Evolutionary conservation across 2,113 vertebrate genomes (phyloP).

Genomic region (Trogon surrucura): DNA sequence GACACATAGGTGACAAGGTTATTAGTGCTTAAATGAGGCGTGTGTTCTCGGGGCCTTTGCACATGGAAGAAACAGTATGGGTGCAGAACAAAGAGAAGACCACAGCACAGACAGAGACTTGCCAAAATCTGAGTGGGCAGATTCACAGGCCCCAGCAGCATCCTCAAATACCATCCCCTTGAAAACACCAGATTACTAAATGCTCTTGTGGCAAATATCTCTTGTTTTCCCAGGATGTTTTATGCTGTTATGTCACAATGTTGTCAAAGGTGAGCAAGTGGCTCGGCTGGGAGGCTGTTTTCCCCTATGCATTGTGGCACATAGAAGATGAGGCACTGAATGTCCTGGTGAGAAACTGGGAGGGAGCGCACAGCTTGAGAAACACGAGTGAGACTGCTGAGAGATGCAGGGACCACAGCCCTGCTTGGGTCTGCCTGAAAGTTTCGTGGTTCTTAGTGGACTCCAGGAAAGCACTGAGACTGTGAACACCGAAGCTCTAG

Average conservation of each 20-base stretch:
- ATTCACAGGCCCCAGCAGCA: background rate
- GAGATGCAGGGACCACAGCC: rapidly evolving
- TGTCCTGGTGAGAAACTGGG: background rate
- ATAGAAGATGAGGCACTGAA: background rate
- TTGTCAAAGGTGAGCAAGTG: background rate
- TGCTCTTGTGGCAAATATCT: background rate
- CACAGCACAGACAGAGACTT: background rate
- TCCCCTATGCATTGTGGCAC: rapidly evolving
- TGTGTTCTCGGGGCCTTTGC: background rate
- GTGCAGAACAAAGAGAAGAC: background rate
- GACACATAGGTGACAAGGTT: background rate
- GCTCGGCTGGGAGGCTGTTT: background rate
- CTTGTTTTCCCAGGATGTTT: background rate
- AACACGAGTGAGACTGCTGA: background rate
- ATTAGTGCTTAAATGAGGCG: background rate
- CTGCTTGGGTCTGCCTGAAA: background rate
- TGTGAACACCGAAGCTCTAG: background rate
- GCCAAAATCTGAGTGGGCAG: background rate
- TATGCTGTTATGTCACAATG: rapidly evolving
- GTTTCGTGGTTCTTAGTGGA: too few relatives aligned
- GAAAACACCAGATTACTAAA: background rate
- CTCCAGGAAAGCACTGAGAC: background rate
- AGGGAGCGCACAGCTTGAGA: rapidly evolving
- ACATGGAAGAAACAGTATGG: background rate
- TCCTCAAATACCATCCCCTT: background rate